Evolutionary conservation across 2,113 vertebrate species (phyloP).

Genomic region (Grammomys surdaster): DNA sequence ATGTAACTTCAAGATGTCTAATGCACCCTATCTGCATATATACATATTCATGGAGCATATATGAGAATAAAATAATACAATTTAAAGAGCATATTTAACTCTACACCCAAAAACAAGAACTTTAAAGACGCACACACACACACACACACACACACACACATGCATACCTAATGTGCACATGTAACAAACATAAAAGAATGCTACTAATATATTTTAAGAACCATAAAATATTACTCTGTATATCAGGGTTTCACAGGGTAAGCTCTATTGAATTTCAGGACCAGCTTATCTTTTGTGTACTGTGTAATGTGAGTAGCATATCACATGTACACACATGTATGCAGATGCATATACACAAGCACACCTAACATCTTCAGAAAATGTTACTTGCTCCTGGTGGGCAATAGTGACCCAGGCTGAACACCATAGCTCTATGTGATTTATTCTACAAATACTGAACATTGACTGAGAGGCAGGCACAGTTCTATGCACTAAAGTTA

Average conservation of each 20-base stretch:
- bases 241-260: not conserved
- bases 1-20: not conserved
- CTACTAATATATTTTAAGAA: not conserved
- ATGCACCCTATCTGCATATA: not conserved
- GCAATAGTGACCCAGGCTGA: not conserved
- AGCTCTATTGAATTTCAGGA: not conserved
- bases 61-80: not conserved
- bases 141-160: accelerated
- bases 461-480: not conserved
- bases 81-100: constrained; percentile 1
- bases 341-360: no score
- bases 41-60: not conserved
- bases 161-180: not conserved
- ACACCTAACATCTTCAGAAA: not conserved
- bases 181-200: not conserved
- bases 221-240: not conserved
- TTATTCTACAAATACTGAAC: not conserved
- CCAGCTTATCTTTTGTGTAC: not conserved
- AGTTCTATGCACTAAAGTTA: not conserved
- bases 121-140: no score
- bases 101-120: not conserved
- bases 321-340: not conserved
- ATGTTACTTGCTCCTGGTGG: not conserved
- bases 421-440: not conserved
- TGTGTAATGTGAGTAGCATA: not conserved